phyloP scores from a whole-genome alignment of 1,140 invertebrate genomes.

The Diorhabda elongata region DNA sequence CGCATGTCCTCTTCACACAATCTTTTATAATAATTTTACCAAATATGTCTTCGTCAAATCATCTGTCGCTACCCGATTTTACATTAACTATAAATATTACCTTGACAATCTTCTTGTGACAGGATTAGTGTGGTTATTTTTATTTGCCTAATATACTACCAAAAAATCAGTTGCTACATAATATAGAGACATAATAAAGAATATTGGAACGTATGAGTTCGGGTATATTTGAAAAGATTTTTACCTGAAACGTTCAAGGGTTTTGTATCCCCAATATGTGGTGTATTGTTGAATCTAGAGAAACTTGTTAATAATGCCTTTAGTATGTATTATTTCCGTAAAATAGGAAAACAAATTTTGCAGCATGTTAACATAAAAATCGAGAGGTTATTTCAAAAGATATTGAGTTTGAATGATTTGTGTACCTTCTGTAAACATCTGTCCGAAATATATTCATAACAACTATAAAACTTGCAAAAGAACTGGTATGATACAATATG shows the following conservation, averaged over 20 bases:
- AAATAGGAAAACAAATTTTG: constrained; percentile 3
- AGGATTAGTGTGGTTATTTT: background rate
- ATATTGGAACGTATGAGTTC: background rate
- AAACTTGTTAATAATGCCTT: constrained; percentile 2
- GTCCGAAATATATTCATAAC: constrained; percentile 1
- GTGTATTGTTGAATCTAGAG: background rate
- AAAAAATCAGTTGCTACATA: constrained; percentile 1
- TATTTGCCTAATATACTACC: background rate
- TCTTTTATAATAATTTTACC: no score
- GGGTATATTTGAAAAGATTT: background rate
- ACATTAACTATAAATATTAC: no score
- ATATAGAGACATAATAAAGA: background rate
- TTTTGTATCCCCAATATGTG: constrained; percentile 1
- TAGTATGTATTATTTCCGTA: constrained; percentile 1
- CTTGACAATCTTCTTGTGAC: no score
- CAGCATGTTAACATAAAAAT: constrained; percentile 1
- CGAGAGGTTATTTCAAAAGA: background rate
- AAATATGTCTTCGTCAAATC: no score
- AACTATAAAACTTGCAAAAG: background rate
- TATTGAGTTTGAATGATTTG: constrained; percentile 2
- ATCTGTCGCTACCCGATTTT: no score
- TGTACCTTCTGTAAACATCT: background rate
- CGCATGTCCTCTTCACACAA: no score
- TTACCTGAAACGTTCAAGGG: background rate
- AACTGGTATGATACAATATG: background rate